Evolutionary conservation across 2,113 vertebrate genomes (phyloP).

Genomic region (Tiliqua scincoides): DNA sequence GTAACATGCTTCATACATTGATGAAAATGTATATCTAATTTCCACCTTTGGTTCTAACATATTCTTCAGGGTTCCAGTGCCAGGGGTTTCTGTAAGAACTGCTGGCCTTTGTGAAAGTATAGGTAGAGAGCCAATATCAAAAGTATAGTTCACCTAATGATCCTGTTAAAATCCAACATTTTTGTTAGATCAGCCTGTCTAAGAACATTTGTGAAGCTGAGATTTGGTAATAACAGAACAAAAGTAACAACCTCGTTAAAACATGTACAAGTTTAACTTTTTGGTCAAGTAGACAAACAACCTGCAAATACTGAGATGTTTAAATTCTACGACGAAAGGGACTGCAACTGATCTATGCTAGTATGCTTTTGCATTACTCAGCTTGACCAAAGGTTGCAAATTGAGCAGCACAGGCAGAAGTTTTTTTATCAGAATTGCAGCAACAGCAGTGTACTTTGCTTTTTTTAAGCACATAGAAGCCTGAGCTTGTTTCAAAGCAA

Average conservation of each 20-base stretch:
- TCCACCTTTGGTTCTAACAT: neutral
- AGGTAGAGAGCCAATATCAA: neutral
- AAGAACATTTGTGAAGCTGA: neutral
- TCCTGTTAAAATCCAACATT: neutral
- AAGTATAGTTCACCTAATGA: neutral
- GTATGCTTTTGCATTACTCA: neutral
- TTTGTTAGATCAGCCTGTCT: neutral
- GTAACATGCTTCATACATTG: no score
- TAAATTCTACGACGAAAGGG: neutral
- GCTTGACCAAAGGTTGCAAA: slow-evolving; percentile 6
- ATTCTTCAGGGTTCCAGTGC: neutral
- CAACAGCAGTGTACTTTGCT: neutral
- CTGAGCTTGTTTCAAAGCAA: neutral
- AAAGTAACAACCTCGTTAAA: neutral
- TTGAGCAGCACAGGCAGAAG: neutral
- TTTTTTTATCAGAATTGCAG: neutral
- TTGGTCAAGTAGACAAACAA: neutral
- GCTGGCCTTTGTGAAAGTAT: neutral
- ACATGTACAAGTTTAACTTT: neutral
- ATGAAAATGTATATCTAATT: no score
- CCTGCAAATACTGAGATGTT: neutral
- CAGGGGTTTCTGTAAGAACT: neutral
- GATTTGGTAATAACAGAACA: neutral
- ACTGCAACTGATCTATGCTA: neutral
- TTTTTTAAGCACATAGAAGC: neutral